A percentile compares a stretch with the other conserved stretches of the same genome.
Conservation (phyloP, 2,113 vertebrate species). For the Cyphomyrus discorhynchus region DNA sequence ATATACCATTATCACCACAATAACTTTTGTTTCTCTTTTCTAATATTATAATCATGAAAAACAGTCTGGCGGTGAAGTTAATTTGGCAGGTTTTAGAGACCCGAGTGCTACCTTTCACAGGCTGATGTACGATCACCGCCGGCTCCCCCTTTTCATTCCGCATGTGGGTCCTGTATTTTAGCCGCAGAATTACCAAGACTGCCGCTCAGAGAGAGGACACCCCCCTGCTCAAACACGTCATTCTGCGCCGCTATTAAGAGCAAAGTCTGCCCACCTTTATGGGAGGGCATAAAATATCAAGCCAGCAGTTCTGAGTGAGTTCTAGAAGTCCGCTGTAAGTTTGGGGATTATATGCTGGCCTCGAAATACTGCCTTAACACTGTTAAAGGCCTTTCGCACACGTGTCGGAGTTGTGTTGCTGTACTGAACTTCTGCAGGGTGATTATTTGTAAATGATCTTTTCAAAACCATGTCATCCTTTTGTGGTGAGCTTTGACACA, state of each 20-base stretch:
- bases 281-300: background rate
- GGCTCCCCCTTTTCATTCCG: background rate
- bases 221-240: background rate
- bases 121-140: too few species aligned
- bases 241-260: background rate
- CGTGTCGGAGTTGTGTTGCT: background rate
- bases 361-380: background rate
- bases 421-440: background rate
- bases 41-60: background rate
- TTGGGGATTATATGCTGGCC: background rate
- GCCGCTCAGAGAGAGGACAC: background rate
- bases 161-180: background rate
- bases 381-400: background rate
- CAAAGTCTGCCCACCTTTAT: background rate
- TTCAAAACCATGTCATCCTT: background rate
- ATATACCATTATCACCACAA: background rate
- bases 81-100: background rate
- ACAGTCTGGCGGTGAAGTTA: background rate
- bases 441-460: background rate
- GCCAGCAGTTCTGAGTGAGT: background rate
- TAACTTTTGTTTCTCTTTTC: background rate
- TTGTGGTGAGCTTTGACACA: background rate
- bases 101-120: background rate
- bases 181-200: background rate
- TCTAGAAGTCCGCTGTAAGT: background rate